Percentiles rank a stretch among this genome's conserved stretches.
phyloP scores from a whole-genome alignment of 2,797 vertebrate species.

The Sandelia bainsii region DNA sequence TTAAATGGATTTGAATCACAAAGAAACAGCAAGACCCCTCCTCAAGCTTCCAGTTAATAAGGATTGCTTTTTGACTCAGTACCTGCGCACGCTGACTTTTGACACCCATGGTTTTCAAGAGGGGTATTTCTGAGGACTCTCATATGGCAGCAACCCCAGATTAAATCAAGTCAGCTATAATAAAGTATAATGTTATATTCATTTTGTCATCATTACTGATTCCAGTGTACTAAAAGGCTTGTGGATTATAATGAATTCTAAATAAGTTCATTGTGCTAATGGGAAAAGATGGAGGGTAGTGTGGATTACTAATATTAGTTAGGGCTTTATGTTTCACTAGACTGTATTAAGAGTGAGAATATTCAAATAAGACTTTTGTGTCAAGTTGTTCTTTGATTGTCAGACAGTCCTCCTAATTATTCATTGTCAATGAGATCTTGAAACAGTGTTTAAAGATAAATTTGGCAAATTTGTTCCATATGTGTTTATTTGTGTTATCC shows the following conservation, averaged over 20 bases:
- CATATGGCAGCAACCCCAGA: slow-evolving; percentile 74
- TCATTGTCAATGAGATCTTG: slow-evolving; percentile 52
- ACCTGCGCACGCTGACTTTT: slow-evolving; percentile 83
- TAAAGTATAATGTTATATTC: slow-evolving; percentile 84
- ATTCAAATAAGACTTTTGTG: slow-evolving; percentile 65
- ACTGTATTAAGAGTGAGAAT: slow-evolving; percentile 66
- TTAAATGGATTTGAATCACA: slow-evolving; percentile 90
- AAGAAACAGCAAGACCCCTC: slow-evolving; percentile 87
- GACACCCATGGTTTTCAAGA: slow-evolving; percentile 79
- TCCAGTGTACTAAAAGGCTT: slow-evolving; percentile 79
- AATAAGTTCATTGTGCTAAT: slow-evolving; percentile 83
- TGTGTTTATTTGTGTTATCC: slow-evolving; percentile 55
- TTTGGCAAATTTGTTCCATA: slow-evolving; percentile 31
- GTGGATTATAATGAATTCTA: slow-evolving; percentile 81
- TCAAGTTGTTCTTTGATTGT: slow-evolving; percentile 75
- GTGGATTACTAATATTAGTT: slow-evolving; percentile 82
- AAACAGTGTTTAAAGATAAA: slow-evolving; percentile 54
- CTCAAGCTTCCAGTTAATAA: slow-evolving; percentile 82
- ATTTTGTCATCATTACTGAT: slow-evolving; percentile 84
- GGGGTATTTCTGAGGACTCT: slow-evolving; percentile 80
- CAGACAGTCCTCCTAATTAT: slow-evolving; percentile 58
- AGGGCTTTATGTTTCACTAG: slow-evolving; percentile 77
- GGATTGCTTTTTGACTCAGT: slow-evolving; percentile 78
- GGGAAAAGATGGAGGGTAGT: slow-evolving; percentile 71
- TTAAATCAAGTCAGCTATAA: slow-evolving; percentile 84